These are phyloP conservation scores for Albula glossodonta DNA, from an alignment of 2,113 vertebrate genomes.

Conservation along the genomic window DNA sequence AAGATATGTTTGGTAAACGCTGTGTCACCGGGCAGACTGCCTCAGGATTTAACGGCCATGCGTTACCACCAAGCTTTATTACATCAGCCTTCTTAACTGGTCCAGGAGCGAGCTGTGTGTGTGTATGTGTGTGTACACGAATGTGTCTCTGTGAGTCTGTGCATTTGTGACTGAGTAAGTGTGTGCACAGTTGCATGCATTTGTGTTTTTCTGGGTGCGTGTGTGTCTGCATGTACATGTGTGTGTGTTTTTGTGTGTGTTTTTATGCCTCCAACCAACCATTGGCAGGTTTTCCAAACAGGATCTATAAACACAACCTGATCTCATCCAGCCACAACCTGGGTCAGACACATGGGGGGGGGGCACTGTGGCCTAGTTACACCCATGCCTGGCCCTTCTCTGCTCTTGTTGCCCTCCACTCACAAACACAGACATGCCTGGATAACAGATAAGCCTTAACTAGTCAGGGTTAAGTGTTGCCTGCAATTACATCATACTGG, in stretches of 20 bases:
- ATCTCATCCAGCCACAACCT: slow-evolving; percentile 11
- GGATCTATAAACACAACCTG: slow-evolving; percentile 4
- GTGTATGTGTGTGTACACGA: neutral
- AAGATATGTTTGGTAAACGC: neutral
- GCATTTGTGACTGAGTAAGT: neutral
- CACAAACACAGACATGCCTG: neutral
- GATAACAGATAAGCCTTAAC: slow-evolving; percentile 57
- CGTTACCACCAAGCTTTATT: neutral
- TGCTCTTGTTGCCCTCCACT: neutral
- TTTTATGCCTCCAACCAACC: neutral
- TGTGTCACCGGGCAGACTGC: slow-evolving; percentile 1
- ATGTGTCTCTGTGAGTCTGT: neutral
- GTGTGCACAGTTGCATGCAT: neutral
- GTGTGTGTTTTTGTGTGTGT: neutral
- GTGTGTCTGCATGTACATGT: neutral
- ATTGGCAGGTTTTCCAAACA: neutral
- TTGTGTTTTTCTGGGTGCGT: neutral
- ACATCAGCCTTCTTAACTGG: neutral
- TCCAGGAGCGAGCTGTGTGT: neutral
- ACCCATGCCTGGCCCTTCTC: neutral
- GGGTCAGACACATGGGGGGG: neutral
- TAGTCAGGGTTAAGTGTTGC: slow-evolving; percentile 56
- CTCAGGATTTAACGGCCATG: neutral
- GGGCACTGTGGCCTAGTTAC: neutral
- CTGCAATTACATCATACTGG: slow-evolving; percentile 65